These are phyloP conservation scores for Morone chrysops DNA, from an alignment of 2,113 vertebrate genomes.

Conservation along the genomic window DNA sequence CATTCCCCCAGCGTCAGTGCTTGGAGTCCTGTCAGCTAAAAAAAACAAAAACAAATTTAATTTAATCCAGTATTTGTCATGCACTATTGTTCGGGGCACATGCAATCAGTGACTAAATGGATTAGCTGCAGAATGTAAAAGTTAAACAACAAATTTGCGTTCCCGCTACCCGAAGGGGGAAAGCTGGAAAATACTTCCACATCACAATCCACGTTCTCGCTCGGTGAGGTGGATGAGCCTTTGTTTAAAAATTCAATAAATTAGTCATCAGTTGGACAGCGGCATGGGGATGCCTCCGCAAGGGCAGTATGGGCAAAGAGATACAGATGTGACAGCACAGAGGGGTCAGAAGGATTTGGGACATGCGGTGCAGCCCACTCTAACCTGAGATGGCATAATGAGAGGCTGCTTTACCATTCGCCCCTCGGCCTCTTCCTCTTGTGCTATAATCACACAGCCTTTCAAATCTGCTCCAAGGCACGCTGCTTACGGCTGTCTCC, in stretches of 20 bases:
- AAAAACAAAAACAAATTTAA: conserved; percentile 11
- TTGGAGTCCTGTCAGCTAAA: conserved; percentile 32
- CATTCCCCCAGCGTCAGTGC: conserved; percentile 26
- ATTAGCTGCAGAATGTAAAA: conserved; percentile 38
- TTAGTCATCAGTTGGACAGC: conserved; percentile 60
- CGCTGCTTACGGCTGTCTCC: conserved; percentile 27
- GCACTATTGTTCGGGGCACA: conserved; percentile 45
- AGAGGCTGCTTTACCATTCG: conserved; percentile 5
- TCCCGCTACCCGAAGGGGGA: conserved; percentile 25
- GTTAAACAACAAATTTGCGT: conserved; percentile 34
- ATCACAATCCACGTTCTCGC: conserved; percentile 22
- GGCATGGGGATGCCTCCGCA: conserved; percentile 8
- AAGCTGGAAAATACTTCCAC: conserved; percentile 52
- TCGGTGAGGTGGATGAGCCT: conserved; percentile 18
- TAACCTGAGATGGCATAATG: conserved; percentile 44
- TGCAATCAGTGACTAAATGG: conserved; percentile 54
- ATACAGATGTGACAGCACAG: conserved; percentile 50
- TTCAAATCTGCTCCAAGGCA: conserved; percentile 16
- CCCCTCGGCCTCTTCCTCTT: conserved; percentile 21
- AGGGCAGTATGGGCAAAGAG: neutral
- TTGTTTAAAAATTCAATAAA: conserved; percentile 20
- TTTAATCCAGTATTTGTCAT: conserved; percentile 44
- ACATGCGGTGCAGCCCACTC: conserved; percentile 3
- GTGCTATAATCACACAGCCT: conserved; percentile 21
- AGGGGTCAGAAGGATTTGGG: conserved; percentile 18